Percentiles rank a stretch among this genome's conserved stretches.
These are phyloP conservation scores for Fistularia tabacaria DNA, from an alignment of 2,797 vertebrate species.

Conservation along the genomic window DNA sequence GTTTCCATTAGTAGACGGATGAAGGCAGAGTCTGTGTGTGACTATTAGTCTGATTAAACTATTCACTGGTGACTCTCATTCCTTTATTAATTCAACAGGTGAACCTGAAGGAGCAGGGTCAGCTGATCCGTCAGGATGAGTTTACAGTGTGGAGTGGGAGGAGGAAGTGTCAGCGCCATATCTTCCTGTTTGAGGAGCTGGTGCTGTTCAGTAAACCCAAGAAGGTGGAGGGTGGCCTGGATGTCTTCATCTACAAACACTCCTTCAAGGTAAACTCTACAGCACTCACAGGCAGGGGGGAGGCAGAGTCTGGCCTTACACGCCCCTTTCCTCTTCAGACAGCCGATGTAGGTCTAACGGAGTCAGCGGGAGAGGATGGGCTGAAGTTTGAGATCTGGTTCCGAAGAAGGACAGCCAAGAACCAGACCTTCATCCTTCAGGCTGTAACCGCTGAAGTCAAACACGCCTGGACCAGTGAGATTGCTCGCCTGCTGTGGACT, in stretches of 20 bases:
- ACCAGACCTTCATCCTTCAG: slow-evolving; percentile 87
- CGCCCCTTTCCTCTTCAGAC: slow-evolving; percentile 68
- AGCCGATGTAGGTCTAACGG: slow-evolving; percentile 93
- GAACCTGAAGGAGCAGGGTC: slow-evolving; percentile 96
- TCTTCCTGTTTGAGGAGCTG: slow-evolving; percentile 95
- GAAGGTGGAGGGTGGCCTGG: slow-evolving; percentile 82
- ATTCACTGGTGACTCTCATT: background rate
- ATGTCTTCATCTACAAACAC: slow-evolving; percentile 90
- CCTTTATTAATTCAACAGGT: slow-evolving; percentile 72
- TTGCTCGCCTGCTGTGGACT: slow-evolving; percentile 90
- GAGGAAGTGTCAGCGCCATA: slow-evolving; percentile 85
- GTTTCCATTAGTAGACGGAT: too few species aligned
- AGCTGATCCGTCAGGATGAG: slow-evolving; percentile 91
- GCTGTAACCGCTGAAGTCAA: slow-evolving; percentile 78
- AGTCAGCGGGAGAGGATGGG: slow-evolving; percentile 82
- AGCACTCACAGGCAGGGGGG: too few species aligned
- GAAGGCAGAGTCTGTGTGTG: background rate
- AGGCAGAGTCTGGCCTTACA: too few species aligned
- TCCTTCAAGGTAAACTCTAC: slow-evolving; percentile 85
- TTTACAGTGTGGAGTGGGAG: slow-evolving; percentile 85
- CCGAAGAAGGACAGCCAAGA: slow-evolving; percentile 85
- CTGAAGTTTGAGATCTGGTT: slow-evolving; percentile 97
- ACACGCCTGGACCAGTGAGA: slow-evolving; percentile 85
- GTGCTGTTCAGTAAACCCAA: slow-evolving; percentile 95
- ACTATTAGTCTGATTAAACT: background rate